Percentiles rank a stretch among this genome's conserved stretches.
Conservation (phyloP, 2,888 invertebrate genomes). For the Cremastinae sp. region DNA sequence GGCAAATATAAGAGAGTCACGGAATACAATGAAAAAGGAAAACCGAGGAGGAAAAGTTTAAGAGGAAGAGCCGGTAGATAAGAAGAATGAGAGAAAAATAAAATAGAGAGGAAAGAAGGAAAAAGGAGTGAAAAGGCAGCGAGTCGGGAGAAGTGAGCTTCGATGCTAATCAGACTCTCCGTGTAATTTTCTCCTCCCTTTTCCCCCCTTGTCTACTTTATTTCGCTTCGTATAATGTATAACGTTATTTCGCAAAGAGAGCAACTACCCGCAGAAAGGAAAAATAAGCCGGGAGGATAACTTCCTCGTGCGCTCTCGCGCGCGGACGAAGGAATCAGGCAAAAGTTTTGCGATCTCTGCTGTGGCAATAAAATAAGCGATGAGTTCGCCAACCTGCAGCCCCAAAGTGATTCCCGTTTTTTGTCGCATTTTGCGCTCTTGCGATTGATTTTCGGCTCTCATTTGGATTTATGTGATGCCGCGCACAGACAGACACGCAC, state of each 20-base stretch:
- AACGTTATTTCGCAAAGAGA: constrained; percentile 56
- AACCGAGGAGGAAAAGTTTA: constrained; percentile 1
- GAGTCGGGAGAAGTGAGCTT: constrained; percentile 32
- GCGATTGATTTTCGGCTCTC: constrained; percentile 10
- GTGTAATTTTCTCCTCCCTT: constrained; percentile 51
- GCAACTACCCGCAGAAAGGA: constrained; percentile 7
- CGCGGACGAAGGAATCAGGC: neutral
- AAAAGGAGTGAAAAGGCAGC: constrained; percentile 14
- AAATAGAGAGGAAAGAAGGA: constrained; percentile 13
- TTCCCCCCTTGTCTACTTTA: constrained; percentile 8
- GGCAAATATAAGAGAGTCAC: constrained; percentile 10
- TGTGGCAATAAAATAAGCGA: no score
- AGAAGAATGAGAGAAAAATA: constrained; percentile 1
- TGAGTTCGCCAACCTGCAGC: no score
- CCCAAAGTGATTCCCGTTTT: no score
- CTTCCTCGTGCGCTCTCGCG: constrained; percentile 35
- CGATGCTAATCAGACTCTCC: constrained; percentile 53
- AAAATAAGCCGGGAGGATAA: neutral
- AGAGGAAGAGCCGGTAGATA: constrained; percentile 14
- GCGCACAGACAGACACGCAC: constrained; percentile 41
- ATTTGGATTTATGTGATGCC: neutral
- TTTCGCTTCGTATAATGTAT: constrained; percentile 16
- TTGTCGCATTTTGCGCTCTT: neutral
- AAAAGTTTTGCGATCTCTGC: neutral
- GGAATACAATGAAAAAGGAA: constrained; percentile 11